Evolutionary conservation across 2,113 vertebrate genomes (phyloP), one percentile per base, ranked within the genome.

Genomic region (Numenius arquata): DNA sequence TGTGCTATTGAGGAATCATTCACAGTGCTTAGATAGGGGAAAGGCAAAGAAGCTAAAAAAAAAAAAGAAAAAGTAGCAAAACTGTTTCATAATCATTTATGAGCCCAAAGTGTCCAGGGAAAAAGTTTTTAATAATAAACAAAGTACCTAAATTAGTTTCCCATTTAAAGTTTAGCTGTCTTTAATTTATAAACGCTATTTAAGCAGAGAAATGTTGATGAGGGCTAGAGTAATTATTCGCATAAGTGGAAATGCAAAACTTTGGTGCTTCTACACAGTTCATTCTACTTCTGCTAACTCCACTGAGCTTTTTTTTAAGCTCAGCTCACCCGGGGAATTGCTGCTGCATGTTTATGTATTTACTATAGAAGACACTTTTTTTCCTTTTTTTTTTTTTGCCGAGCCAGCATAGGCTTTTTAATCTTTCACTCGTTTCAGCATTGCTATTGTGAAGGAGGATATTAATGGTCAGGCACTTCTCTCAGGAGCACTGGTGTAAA

Each of bases 121-220:
- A 77, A 91, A 93, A 47, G 45, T 55, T 84, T 89, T 92, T 80
- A 84, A 94, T 94, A 94, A 84, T 80, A 89, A 96, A 79, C 59
- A 92, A 96, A 94, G 97, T 87, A 94, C 85, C 67, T 90, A 95
- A 97, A 97, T 97, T 95, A 96, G 89, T 95, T 96, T 97, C 90
- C 90, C 85, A 95, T 96, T 97, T 94, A 95, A 97, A 94, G 79
- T 96, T 95, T 94, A 75, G 93, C 45, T 71, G 3, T 90, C 76
- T 95, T 95, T 97, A 97, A 97, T 97, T 97, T 94, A 90, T 82
- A 96, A 97, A 91, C 1, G 26, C 66, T 76, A 34, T 94, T 95
- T 96, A 95, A 85, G 91, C 84, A 85, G 80, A 62, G 94, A 78
- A 93, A 67, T 56, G 78, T 85, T 96, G 95, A 95, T 95, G 94